phyloP scores from a whole-genome alignment of 1,140 invertebrate species.

The Penaeus japonicus region DNA sequence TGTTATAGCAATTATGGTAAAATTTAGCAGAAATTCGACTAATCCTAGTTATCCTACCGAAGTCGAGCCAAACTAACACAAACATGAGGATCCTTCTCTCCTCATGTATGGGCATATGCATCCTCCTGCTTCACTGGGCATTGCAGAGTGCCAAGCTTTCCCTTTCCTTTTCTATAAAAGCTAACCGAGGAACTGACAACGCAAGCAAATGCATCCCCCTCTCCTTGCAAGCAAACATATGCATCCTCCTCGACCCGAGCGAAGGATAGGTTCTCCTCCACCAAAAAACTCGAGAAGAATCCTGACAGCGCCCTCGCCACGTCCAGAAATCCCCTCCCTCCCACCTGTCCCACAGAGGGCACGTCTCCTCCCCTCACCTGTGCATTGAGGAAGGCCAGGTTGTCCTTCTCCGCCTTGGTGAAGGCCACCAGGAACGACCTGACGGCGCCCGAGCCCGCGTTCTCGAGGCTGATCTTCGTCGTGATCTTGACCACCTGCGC shows the following conservation, averaged over 20 bases:
- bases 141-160: too few relatives aligned
- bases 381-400: slow-evolving; percentile 79
- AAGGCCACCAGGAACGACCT: slow-evolving; percentile 77
- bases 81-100: too few relatives aligned
- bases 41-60: too few relatives aligned
- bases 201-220: neutral
- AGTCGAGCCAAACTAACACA: too few relatives aligned
- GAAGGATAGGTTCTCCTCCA: slow-evolving; percentile 34
- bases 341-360: neutral
- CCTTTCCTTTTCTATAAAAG: too few relatives aligned
- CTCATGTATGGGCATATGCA: too few relatives aligned
- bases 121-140: too few relatives aligned
- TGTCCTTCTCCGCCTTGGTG: slow-evolving; percentile 71
- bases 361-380: slow-evolving; percentile 61
- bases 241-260: neutral
- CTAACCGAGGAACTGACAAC: too few relatives aligned
- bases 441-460: slow-evolving; percentile 76
- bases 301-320: slow-evolving; percentile 67
- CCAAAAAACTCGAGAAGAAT: too few relatives aligned
- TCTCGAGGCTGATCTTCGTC: slow-evolving; percentile 82
- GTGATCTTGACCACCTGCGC: slow-evolving; percentile 87
- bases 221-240: neutral
- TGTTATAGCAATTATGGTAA: too few relatives aligned
- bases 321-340: too few relatives aligned
- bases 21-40: too few relatives aligned